Percentiles rank a stretch among this genome's conserved stretches.
These are phyloP conservation scores for Anarsia innoxiella DNA, from an alignment of 2,888 invertebrate species.

Conservation along the genomic window DNA sequence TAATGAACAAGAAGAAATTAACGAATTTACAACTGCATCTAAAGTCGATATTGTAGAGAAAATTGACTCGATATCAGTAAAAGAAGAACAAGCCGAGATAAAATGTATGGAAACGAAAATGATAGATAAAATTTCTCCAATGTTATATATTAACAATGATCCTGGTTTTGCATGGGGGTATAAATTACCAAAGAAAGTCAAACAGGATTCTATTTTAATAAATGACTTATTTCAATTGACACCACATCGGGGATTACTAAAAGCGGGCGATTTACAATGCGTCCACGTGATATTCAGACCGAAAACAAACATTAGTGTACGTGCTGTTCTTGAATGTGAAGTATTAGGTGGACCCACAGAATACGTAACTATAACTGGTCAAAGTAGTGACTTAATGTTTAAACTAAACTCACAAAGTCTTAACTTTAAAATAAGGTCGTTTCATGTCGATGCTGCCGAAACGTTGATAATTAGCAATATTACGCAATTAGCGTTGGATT, in stretches of 20 bases:
- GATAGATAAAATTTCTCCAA: slow-evolving; percentile 43
- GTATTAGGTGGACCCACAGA: slow-evolving; percentile 75
- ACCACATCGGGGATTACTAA: slow-evolving; percentile 66
- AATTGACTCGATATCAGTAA: too few relatives aligned
- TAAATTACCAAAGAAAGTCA: slow-evolving; percentile 37
- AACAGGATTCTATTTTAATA: slow-evolving; percentile 28
- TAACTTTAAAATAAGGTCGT: slow-evolving; percentile 63
- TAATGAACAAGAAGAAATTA: neutral
- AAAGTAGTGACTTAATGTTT: slow-evolving; percentile 68
- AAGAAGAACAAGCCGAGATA: slow-evolving; percentile 19
- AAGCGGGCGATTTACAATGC: slow-evolving; percentile 65
- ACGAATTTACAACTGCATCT: too few relatives aligned
- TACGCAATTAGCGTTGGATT: slow-evolving; percentile 61
- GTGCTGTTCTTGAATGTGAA: slow-evolving; percentile 65
- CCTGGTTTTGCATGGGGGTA: slow-evolving; percentile 44
- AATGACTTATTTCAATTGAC: slow-evolving; percentile 58
- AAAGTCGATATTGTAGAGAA: too few relatives aligned
- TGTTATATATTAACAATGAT: slow-evolving; percentile 33
- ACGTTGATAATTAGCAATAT: slow-evolving; percentile 60
- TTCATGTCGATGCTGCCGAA: slow-evolving; percentile 53
- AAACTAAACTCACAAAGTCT: slow-evolving; percentile 52
- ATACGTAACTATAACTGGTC: slow-evolving; percentile 60
- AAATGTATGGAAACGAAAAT: slow-evolving; percentile 28
- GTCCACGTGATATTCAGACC: slow-evolving; percentile 68
- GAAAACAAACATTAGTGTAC: slow-evolving; percentile 50